These are phyloP conservation scores for Clarias batrachus DNA, from an alignment of 2,113 vertebrate genomes.

Conservation along the genomic window DNA sequence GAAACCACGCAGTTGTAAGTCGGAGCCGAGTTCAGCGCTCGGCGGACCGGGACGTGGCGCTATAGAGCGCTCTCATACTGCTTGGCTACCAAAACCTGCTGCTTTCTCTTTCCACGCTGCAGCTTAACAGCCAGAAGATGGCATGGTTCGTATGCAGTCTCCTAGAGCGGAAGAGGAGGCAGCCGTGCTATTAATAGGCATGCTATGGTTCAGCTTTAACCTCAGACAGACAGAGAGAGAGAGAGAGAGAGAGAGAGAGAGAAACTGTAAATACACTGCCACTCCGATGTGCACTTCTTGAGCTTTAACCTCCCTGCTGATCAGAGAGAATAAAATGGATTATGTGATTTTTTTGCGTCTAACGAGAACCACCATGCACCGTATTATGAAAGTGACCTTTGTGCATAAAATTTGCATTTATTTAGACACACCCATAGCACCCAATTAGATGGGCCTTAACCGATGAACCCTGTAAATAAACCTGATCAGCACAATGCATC, in stretches of 20 bases:
- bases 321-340: not conserved
- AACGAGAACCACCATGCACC: not conserved
- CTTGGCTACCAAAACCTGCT: not conserved
- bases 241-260: constrained; percentile 22
- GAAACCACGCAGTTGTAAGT: not conserved
- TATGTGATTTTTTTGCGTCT: not conserved
- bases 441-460: not conserved
- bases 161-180: constrained; percentile 62
- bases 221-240: constrained; percentile 20
- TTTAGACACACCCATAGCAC: not conserved
- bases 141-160: constrained; percentile 79
- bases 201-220: constrained; percentile 60
- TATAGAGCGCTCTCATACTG: not conserved
- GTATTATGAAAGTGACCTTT: constrained; percentile 6
- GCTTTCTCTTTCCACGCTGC: constrained; percentile 58
- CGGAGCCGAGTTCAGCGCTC: not conserved
- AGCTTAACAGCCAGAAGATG: constrained; percentile 81
- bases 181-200: constrained; percentile 71
- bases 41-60: not conserved
- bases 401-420: not conserved
- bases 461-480: not conserved
- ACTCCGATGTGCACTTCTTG: constrained; percentile 17
- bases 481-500: not conserved
- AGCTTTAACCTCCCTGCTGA: constrained; percentile 45
- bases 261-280: constrained; percentile 64